These are phyloP conservation scores for Sminthopsis crassicaudata DNA, from an alignment of 2,113 vertebrate genomes.

Conservation along the genomic window DNA sequence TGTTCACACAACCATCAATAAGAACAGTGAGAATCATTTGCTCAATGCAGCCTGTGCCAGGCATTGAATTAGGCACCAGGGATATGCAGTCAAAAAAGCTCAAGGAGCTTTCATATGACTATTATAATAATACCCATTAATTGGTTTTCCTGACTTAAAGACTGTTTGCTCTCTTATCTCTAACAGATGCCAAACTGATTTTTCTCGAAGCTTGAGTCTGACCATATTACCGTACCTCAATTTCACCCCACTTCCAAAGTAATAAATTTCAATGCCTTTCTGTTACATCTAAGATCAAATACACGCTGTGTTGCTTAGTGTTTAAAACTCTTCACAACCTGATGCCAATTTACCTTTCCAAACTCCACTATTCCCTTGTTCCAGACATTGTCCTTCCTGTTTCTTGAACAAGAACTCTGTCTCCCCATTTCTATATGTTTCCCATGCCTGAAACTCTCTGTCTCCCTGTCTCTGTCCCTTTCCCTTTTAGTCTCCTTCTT, in stretches of 20 bases:
- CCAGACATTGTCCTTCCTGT: neutral
- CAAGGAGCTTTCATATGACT: neutral
- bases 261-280: neutral
- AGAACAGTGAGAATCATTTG: neutral
- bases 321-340: neutral
- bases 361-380: neutral
- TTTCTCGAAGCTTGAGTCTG: neutral
- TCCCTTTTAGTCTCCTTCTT: neutral
- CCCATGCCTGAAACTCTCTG: neutral
- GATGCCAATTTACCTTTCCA: neutral
- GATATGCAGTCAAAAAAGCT: neutral
- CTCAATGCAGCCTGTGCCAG: neutral
- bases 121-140: neutral
- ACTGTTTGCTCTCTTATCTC: neutral
- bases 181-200: neutral
- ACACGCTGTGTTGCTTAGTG: neutral
- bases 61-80: neutral
- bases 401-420: neutral
- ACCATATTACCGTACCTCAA: neutral
- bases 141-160: neutral
- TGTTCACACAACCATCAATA: neutral
- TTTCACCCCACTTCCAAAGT: neutral
- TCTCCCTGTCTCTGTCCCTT: neutral
- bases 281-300: neutral
- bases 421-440: too few relatives aligned